A percentile compares a stretch with the other conserved stretches of the same genome.
phyloP scores from a whole-genome alignment of 35 echinoderm and acorn worm genomes.

The Eucidaris tribuloides region DNA sequence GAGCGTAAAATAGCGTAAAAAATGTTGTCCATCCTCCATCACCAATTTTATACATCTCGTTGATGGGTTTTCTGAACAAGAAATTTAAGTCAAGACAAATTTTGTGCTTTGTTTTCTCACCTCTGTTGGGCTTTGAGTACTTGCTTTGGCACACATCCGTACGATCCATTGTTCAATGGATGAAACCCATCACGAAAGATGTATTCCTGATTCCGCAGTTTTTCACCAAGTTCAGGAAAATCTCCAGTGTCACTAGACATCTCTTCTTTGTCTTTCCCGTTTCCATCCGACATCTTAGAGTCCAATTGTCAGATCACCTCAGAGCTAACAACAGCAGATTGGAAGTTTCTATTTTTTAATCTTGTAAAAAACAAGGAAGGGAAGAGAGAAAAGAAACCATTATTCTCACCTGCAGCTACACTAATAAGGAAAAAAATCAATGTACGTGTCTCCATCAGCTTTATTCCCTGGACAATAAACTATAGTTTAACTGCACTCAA shows the following conservation, averaged over 20 bases:
- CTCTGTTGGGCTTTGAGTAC: conserved; percentile 19
- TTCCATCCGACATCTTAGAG: not conserved
- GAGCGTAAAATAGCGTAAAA: too few relatives aligned
- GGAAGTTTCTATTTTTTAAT: too few relatives aligned
- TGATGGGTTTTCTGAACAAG: too few relatives aligned
- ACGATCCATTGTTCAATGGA: conserved; percentile 35
- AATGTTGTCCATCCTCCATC: too few relatives aligned
- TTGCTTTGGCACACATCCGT: conserved; percentile 6
- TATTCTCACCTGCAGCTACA: too few relatives aligned
- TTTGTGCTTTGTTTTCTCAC: not conserved
- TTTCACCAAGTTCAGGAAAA: conserved; percentile 9
- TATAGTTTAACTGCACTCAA: too few relatives aligned
- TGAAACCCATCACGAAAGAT: not conserved
- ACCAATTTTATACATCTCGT: too few relatives aligned
- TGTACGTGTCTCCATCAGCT: too few relatives aligned
- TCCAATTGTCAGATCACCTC: not conserved
- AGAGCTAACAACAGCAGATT: not conserved
- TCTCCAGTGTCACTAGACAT: not conserved
- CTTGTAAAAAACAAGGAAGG: too few relatives aligned
- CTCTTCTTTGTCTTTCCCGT: not conserved
- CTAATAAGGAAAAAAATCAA: too few relatives aligned
- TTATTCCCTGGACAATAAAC: too few relatives aligned
- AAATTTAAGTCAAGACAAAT: not conserved
- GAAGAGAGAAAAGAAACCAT: too few relatives aligned
- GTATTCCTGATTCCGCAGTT: not conserved